Base-by-base conservation (phyloP, 2,888 invertebrate species). In the Caenorhabditis becei region DNA sequence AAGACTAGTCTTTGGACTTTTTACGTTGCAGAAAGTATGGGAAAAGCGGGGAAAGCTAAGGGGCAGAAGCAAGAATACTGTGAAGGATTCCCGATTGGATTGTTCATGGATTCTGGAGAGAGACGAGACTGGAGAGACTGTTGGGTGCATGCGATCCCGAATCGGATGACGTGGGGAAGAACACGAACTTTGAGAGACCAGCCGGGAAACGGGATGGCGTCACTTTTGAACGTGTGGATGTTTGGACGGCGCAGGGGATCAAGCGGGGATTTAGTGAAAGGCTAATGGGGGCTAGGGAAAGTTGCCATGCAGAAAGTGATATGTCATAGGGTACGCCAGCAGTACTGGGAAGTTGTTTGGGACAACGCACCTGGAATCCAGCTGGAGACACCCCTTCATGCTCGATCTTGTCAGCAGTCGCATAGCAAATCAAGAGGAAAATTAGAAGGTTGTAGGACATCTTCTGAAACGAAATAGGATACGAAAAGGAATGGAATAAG, bases 391-490 rank as follows among this genome's bases (percentile, higher is more conserved):
- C 63, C 56, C 28, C 63, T 41, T 72, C 41, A n/a, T 72, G 44
- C 18, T 72, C 71, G 28, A 56, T 62, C 16, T 61, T 47, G 47
- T 72, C 71, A 14, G 71, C 71, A 2, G 71, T 72, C n/a, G 71
- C 62, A 47, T 72, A 72, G 28, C 71, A 72, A 47, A 72, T 61
- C 24, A 72, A 44, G 16, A 72, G 56, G 28, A 72, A 71, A 5
- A 71, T 41, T 23, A 71, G 53, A 18, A 70, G 51, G 26, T 59
- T 49, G 20, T 47, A 10, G 18, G 59, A 61, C 23, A 51, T 37
- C 51, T 51, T 61, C 70, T 70, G 59, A 26, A 61, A 51, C n/a
- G n/a, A n/a, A 32, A 23, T 51, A n/a, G 11, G 4, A 47, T 3
- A 3, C 5, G 16, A 10, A 16, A 16, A 14, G 5, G 3, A 1